phyloP scores from a whole-genome alignment of 2,797 vertebrate species.

The Sarcophilus harrisii region DNA sequence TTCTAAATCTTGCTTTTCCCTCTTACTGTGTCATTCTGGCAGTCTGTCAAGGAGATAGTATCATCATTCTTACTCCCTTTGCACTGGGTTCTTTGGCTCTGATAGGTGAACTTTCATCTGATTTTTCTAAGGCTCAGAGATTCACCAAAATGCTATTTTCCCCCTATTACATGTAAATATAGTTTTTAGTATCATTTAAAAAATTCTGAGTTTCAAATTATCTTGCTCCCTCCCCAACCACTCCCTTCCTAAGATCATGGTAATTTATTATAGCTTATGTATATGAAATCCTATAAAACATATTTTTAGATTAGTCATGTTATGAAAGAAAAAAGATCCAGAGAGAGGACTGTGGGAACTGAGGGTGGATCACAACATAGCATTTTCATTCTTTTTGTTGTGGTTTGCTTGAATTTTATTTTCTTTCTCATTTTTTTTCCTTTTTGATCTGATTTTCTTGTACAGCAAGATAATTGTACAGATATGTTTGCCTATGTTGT shows the following conservation, averaged over 20 bases:
- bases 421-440: no score
- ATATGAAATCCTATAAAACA: background rate
- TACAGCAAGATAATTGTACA: no score
- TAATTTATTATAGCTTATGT: background rate
- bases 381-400: no score
- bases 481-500: no score
- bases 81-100: background rate
- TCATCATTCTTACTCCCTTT: background rate
- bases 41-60: background rate
- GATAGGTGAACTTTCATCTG: background rate
- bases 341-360: no score
- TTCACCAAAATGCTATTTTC: background rate
- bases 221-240: background rate
- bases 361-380: no score
- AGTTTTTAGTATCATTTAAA: background rate
- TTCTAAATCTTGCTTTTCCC: no score
- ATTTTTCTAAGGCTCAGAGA: background rate
- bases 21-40: background rate
- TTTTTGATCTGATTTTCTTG: no score
- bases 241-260: background rate
- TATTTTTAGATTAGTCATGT: background rate
- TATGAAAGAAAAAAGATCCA: background rate
- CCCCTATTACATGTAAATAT: background rate
- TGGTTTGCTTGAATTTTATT: no score
- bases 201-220: background rate